phyloP scores from a whole-genome alignment of 1,140 invertebrate species.

The Sminthurides bifidus region DNA sequence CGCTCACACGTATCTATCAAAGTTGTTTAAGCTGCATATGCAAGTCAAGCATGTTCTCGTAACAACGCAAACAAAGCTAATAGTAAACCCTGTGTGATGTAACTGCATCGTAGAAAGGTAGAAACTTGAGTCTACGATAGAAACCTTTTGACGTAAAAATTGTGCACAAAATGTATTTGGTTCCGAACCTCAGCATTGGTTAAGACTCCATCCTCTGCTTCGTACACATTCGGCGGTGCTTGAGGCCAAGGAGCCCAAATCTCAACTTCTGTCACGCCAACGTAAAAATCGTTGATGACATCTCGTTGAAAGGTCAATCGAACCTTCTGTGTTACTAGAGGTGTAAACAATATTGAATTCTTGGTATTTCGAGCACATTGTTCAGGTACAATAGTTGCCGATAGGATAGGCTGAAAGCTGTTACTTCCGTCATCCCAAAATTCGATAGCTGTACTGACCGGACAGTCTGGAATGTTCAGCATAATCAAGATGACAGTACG shows the following conservation, averaged over 20 bases:
- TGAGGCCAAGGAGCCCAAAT: constrained; percentile 23
- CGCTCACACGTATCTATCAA: too few species aligned
- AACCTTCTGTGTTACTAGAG: constrained; percentile 15
- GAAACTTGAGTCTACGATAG: background rate
- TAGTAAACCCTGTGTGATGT: background rate
- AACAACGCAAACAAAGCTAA: too few species aligned
- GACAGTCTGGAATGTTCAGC: constrained; percentile 13
- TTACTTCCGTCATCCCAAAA: background rate
- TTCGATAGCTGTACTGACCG: constrained; percentile 11
- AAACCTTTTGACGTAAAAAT: background rate
- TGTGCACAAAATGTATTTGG: background rate
- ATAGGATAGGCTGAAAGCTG: constrained; percentile 6
- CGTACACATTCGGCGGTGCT: constrained; percentile 1
- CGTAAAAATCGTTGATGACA: constrained; percentile 10
- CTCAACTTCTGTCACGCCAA: constrained; percentile 26
- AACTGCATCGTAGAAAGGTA: background rate
- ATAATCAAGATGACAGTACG: background rate
- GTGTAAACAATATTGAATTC: constrained; percentile 9
- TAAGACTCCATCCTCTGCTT: constrained; percentile 26
- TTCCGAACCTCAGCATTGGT: background rate
- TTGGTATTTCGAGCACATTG: constrained; percentile 17
- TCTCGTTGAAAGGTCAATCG: constrained; percentile 20
- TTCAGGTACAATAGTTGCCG: constrained; percentile 4
- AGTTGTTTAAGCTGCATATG: too few species aligned
- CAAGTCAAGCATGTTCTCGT: too few species aligned